Evolutionary conservation across 53 echinoderm and acorn worm species (phyloP).

Genomic region (Apostichopus leukothele): DNA sequence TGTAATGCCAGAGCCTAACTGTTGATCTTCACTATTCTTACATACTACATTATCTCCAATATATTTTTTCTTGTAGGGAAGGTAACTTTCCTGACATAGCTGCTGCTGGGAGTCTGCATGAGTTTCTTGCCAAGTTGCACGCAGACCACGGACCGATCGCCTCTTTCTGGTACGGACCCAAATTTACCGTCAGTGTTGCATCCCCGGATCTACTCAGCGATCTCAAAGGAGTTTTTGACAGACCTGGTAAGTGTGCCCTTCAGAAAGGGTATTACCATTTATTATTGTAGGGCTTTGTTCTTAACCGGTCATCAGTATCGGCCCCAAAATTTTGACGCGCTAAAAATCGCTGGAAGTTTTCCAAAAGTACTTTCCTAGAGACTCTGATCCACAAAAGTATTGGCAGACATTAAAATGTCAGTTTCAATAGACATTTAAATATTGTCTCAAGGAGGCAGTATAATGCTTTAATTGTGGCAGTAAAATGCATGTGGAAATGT

Average conservation of each 20-base stretch:
- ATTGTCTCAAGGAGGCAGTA: too few species aligned
- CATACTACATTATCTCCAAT: not conserved
- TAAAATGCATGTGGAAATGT: too few species aligned
- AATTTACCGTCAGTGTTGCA: conserved; percentile 78
- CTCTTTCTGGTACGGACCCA: conserved; percentile 71
- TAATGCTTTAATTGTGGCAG: too few species aligned
- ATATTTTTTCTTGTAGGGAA: conserved; percentile 18
- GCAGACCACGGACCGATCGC: conserved; percentile 72
- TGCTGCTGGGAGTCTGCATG: conserved; percentile 84
- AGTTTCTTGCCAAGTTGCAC: conserved; percentile 75
- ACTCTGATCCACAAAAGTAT: too few species aligned
- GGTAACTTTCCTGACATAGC: conserved; percentile 73
- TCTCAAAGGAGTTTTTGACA: conserved; percentile 70
- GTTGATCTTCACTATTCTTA: not conserved
- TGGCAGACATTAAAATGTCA: too few species aligned
- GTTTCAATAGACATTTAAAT: too few species aligned
- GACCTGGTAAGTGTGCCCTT: conserved; percentile 62
- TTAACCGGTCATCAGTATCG: too few species aligned
- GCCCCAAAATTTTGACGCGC: too few species aligned
- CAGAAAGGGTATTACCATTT: too few species aligned
- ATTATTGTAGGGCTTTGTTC: too few species aligned
- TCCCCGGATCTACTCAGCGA: conserved; percentile 76
- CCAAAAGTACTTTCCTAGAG: too few species aligned
- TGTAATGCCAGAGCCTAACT: not conserved
- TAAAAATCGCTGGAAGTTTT: too few species aligned